Base-by-base conservation (phyloP, 2,113 vertebrate genomes). In the Oreochromis aureus region DNA sequence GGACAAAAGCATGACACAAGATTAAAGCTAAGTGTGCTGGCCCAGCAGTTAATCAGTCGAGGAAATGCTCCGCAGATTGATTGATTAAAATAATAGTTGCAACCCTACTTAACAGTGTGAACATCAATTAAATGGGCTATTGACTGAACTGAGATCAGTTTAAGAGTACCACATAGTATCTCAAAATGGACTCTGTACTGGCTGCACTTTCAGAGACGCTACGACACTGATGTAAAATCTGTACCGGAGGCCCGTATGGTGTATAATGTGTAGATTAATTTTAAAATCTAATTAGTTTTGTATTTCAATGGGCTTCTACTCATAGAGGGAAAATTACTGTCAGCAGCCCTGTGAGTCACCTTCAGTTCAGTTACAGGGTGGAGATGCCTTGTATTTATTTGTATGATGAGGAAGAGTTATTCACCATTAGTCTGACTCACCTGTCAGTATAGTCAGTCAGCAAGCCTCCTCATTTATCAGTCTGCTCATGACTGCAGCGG, bases 301-400 rank as follows among this genome's bases (percentile, higher is more conserved):
- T 36, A 53, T 66, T 66, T 66, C 81, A 53, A n/a, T 88, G 36
- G 63, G 18, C 24, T 13, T 63, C 58, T 36, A 27, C 59, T 81
- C 46, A 80, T 81, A 90, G 34, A 66, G 58, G 46, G 78, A 86
- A 91, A 89, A 87, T 82, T 44, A 80, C 89, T n/a, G 36, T 53
- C 80, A 78, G 53, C 34, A 79, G 83, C 32, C 7, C 13, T 39
- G 24, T 91, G 92, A 93, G 84, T 94, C 91, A 91, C 80, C 81
- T 86, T 89, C 59, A 24, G 83, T 86, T 90, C 61, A 87, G 92
- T 87, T 88, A 85, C 59, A 56, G 86, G 86, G 93, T 92, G 92
- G 86, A 89, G 93, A 83, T 84, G 16, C 22, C 51, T 51, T 83
- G 22, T 63, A 51, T 76, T 61, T 30, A 56, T 83, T 80, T 90